Evolutionary conservation across 1,140 invertebrate species (phyloP).

Genomic region (Calephelis nemesis): DNA sequence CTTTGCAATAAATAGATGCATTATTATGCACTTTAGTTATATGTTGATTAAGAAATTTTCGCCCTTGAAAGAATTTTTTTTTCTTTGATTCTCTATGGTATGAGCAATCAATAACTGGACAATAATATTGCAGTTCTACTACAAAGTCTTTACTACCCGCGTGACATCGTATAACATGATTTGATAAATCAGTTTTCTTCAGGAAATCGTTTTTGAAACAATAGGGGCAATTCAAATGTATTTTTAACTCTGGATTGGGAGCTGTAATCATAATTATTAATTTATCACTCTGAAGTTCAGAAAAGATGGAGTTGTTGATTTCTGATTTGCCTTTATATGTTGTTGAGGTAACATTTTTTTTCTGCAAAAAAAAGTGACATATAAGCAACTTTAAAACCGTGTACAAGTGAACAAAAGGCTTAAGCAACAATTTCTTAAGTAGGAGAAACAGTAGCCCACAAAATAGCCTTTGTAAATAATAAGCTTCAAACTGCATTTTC

Average conservation of each 20-base stretch:
- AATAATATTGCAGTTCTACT: conserved; percentile 49
- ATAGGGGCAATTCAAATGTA: conserved; percentile 47
- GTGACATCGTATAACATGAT: conserved; percentile 48
- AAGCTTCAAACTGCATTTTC: too few relatives aligned
- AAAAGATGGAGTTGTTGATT: conserved; percentile 30
- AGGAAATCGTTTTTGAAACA: conserved; percentile 40
- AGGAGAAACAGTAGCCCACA: too few relatives aligned
- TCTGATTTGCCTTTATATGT: background rate
- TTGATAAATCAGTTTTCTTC: conserved; percentile 45
- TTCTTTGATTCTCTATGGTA: conserved; percentile 37
- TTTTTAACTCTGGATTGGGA: conserved; percentile 41
- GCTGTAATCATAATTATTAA: conserved; percentile 44
- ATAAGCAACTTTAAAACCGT: too few relatives aligned
- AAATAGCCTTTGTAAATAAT: too few relatives aligned
- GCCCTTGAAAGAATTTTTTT: conserved; percentile 46
- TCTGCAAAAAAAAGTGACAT: background rate
- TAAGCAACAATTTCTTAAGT: background rate
- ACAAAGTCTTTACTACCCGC: conserved; percentile 31
- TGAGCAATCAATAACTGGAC: conserved; percentile 34
- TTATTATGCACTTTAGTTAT: conserved; percentile 53
- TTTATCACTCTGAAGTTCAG: conserved; percentile 34
- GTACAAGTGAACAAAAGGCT: background rate
- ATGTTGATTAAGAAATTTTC: conserved; percentile 64
- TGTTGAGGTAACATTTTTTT: background rate
- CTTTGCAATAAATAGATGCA: conserved; percentile 38